These are phyloP conservation scores for Sphenopsis melanotis DNA, from an alignment of 2,797 vertebrate species.

Conservation along the genomic window DNA sequence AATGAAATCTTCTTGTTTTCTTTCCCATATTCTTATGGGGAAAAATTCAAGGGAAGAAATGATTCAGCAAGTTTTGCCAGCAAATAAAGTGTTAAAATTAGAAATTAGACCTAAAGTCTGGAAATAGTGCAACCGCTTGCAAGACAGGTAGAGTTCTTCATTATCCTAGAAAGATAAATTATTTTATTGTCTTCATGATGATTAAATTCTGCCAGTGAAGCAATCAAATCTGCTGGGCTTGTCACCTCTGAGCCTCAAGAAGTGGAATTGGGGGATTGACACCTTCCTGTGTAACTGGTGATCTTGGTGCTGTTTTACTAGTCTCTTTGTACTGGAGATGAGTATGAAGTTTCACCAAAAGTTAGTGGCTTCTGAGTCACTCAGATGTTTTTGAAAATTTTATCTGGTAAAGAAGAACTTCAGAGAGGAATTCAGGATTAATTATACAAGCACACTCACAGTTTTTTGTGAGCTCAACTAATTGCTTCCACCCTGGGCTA, in stretches of 20 bases:
- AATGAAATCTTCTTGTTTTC: background rate
- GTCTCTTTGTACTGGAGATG: background rate
- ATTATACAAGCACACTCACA: slow-evolving; percentile 24
- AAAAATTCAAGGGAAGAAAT: background rate
- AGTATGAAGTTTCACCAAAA: background rate
- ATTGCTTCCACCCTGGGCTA: slow-evolving; percentile 43
- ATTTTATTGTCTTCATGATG: background rate
- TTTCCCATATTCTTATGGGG: background rate
- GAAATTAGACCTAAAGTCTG: background rate
- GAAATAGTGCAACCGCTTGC: background rate
- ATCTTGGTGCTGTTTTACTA: background rate
- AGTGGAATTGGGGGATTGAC: background rate
- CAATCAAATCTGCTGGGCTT: background rate
- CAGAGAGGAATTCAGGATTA: slow-evolving; percentile 3
- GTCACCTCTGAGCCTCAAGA: background rate
- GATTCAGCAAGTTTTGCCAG: background rate
- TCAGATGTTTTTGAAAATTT: background rate
- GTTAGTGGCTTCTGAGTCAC: background rate
- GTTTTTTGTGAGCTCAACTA: slow-evolving; percentile 17
- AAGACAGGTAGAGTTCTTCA: background rate
- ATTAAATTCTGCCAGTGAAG: background rate
- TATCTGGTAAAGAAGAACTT: background rate
- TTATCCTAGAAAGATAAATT: background rate
- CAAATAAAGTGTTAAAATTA: background rate
- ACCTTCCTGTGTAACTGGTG: background rate